Conservation (phyloP, 1,140 invertebrate species). For the Drosophila orosa region DNA sequence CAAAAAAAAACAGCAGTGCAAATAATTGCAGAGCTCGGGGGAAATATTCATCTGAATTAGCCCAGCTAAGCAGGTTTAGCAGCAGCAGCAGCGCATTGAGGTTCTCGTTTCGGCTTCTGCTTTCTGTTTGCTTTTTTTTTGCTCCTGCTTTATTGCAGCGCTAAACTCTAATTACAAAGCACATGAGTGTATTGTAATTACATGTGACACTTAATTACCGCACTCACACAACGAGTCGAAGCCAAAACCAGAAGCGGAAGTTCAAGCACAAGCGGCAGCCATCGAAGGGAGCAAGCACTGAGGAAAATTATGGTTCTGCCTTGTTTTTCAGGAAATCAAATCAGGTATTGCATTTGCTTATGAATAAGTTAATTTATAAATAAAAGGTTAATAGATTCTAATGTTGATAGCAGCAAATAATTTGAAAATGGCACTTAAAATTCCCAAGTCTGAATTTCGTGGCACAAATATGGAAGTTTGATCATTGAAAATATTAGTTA, state of each 20-base stretch:
- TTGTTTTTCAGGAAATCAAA: neutral
- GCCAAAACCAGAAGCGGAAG: constrained; percentile 37
- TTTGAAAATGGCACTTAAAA: neutral
- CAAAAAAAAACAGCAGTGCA: constrained; percentile 31
- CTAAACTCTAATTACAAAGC: constrained; percentile 81
- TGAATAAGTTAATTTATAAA: too few relatives aligned
- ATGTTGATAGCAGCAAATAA: too few relatives aligned
- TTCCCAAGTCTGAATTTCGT: neutral
- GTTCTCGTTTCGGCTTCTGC: constrained; percentile 22
- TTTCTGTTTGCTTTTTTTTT: constrained; percentile 3
- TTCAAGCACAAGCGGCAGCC: constrained; percentile 21
- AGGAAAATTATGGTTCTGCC: neutral
- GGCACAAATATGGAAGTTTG: too few relatives aligned
- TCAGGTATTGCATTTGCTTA: neutral
- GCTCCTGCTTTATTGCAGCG: constrained; percentile 49
- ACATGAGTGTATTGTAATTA: constrained; percentile 83
- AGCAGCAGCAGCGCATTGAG: constrained; percentile 7
- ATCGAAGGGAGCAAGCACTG: constrained; percentile 13
- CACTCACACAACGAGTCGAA: constrained; percentile 60
- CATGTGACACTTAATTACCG: constrained; percentile 81
- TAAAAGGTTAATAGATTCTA: too few relatives aligned
- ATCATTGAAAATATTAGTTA: too few relatives aligned
- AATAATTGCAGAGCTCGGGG: constrained; percentile 68
- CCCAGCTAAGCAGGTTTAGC: constrained; percentile 18
- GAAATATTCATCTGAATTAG: constrained; percentile 76